phyloP scores from a whole-genome alignment of 1,140 invertebrate genomes.

The Listronotus oregonensis region DNA sequence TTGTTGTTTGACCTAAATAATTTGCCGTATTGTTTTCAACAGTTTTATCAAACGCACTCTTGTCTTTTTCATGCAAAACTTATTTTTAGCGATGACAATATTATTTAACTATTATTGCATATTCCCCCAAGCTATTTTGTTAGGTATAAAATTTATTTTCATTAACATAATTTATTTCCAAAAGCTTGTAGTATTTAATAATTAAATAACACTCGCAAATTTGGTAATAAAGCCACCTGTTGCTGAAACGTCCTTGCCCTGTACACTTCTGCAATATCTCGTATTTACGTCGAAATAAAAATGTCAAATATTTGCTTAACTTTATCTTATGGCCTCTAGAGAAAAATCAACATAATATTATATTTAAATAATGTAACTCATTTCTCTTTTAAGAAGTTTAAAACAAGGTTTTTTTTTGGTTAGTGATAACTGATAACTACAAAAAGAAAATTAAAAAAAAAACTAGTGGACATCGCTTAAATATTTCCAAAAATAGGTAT shows the following conservation, averaged over 20 bases:
- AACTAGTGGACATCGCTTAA: too few species aligned
- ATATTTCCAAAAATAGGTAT: too few species aligned
- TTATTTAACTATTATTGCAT: conserved; percentile 19
- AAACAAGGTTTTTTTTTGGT: too few species aligned
- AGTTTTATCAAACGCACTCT: background rate
- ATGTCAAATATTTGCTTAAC: background rate
- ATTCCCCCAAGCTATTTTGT: conserved; percentile 6
- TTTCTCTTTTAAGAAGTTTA: too few species aligned
- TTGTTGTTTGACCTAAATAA: conserved; percentile 19
- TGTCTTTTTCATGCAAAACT: conserved; percentile 22
- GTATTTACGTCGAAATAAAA: background rate
- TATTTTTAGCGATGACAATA: conserved; percentile 42
- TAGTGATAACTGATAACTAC: too few species aligned
- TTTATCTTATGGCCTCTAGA: too few species aligned
- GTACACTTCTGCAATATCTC: background rate
- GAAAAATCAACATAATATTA: too few species aligned
- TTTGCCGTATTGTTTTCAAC: conserved; percentile 3
- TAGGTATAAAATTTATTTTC: conserved; percentile 6
- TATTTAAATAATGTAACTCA: too few species aligned
- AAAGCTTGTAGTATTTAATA: background rate
- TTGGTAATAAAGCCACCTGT: conserved; percentile 12
- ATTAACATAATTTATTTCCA: conserved; percentile 5
- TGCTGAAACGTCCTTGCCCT: conserved; percentile 1
- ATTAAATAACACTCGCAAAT: conserved; percentile 3
- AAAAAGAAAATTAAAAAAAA: too few species aligned